Evolutionary conservation across 2,113 vertebrate species (phyloP), one percentile per base, ranked within the genome.

Genomic region (Empidonax alnorum): DNA sequence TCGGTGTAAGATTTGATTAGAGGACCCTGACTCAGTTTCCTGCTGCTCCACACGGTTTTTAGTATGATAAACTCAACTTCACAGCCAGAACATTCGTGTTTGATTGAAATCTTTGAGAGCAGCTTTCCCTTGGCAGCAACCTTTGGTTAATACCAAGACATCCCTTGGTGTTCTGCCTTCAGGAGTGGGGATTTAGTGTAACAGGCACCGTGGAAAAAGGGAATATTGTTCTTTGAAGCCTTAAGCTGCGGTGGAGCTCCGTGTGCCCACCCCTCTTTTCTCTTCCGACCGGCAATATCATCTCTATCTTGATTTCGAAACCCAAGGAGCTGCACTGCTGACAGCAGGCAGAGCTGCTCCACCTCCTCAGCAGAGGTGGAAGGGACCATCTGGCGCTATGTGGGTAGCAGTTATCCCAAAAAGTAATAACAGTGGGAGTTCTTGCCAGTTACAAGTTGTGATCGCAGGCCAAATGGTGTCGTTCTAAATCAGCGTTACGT

Each of bases 321-420:
- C 17, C 52, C 52, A 33, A 81, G 42, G 30, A 66, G 79, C 62
- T 23, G 87, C 42, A 49, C 20, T 12, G 75, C 63, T 92, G 92
- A 86, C 93, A 96, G 94, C 93, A 96, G 95, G 95, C 96, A 93
- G 89, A 61, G 94, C 93, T 91, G 35, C 93, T 95, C 73, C 95
- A 91, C 96, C 96, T 96, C 94, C 94, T 96, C 94, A 96, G 96
- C 95, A 96, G 96, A 97, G 96, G 95, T 97, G 94, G 94, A 92
- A 71, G 50, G 23, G 55, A 86, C 95, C 95, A 96, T 96, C 96
- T 97, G 95, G 90, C 82, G 56, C 71, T 35, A 55, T 27, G 95
- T 97, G 95, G 95, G 95, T 80, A 94, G 95, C 41, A 96, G 85
- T 86, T 90, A 83, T 76, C 95, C 92, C 93, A 95, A 96, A 96